Evolutionary conservation across 2,797 vertebrate species (phyloP), one percentile per base, ranked within the genome.

Genomic region (Lates japonicus): DNA sequence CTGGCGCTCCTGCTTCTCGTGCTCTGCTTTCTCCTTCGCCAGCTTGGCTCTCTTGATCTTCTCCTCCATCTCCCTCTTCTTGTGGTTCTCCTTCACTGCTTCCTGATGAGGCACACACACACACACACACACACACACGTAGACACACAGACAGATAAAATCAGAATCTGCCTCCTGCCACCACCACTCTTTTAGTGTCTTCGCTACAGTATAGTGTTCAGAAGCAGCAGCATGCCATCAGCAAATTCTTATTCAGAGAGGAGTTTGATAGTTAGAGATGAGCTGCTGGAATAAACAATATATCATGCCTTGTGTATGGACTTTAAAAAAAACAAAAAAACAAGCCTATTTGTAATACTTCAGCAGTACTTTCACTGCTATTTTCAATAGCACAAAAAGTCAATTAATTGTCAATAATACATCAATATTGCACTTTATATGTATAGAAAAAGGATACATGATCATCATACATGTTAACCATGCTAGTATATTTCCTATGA

Each of bases 1-100:
- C 94, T 97, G 97, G 22, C 98, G 94, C 90, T 99, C 98, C 88
- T 96, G 92, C 86, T 97, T 98, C 92, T 99, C 98, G 1, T 96
- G 95, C 91, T 99, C 98, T 0, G 97, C 97, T 93, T 99, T 99
- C 90, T 99, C 98, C 95, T 98, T 99, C 19, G 98, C 98, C 93
- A 99, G 76, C 92, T 97, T 98, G 93, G 98, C 98, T 93, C 98
- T 96, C 95, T 96, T 98, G 12, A 95, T 97, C 93, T 99, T 99
- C 92, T 99, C 98, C 94, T 99, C 98, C 94, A 97, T 92, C 94
- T 99, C 98, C 92, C 93, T 97, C 90, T 97, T 98, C 90, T 99
- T 99, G 92, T 97, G 95, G 94, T 99, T 99, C 90, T 99, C 98
- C 94, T 97, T 98, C 90, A 98, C 70, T 3, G 97, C 97, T 71